Percentiles rank a stretch among this genome's conserved stretches.
Evolutionary conservation across 2,113 vertebrate genomes (phyloP).

Genomic region (Paedocypris sp.): DNA sequence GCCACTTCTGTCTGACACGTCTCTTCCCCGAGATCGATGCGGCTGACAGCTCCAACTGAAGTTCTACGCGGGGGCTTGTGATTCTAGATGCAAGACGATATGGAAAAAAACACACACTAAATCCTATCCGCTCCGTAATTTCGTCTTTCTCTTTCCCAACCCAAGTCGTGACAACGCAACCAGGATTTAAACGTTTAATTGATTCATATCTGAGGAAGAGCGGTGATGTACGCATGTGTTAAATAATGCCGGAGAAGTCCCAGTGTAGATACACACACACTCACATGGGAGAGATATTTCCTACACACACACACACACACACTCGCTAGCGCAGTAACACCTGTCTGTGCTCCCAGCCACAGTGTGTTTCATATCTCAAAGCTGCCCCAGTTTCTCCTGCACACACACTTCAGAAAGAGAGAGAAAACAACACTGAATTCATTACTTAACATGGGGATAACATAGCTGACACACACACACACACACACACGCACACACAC

Average conservation of each 20-base stretch:
- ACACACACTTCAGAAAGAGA: not conserved
- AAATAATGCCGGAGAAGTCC: not conserved
- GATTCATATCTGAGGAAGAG: no score
- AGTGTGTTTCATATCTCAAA: constrained; percentile 11
- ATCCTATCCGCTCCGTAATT: constrained; percentile 12
- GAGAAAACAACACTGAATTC: not conserved
- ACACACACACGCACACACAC: no score
- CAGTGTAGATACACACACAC: not conserved
- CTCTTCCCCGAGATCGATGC: constrained; percentile 33
- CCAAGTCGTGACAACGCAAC: no score
- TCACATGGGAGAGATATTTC: not conserved
- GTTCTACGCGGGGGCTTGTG: constrained; percentile 10
- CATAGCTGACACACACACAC: no score
- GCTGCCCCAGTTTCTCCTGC: constrained; percentile 10
- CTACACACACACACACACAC: not conserved
- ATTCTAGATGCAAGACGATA: constrained; percentile 6
- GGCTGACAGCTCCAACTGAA: constrained; percentile 33
- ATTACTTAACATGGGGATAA: not conserved
- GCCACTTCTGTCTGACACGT: constrained; percentile 27
- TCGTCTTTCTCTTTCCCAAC: not conserved
- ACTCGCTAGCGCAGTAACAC: constrained; percentile 2
- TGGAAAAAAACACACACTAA: not conserved
- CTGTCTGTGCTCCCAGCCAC: not conserved
- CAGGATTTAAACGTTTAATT: no score
- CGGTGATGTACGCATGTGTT: not conserved